phyloP scores from a whole-genome alignment of 2,113 vertebrate species.

The Hylia prasina region DNA sequence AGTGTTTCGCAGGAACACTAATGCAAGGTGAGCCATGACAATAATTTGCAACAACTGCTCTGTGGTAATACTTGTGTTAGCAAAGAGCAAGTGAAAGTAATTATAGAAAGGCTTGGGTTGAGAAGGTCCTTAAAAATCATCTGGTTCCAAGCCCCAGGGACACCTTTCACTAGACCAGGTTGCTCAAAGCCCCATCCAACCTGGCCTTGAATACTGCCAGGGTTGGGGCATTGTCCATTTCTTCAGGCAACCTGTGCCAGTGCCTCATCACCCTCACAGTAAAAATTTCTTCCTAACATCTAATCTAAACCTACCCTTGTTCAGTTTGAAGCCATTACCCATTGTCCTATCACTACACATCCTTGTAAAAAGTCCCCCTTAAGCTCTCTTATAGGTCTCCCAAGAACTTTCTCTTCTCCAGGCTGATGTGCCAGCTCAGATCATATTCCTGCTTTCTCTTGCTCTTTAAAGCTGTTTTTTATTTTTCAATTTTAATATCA shows the following conservation, averaged over 20 bases:
- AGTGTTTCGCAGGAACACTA: background rate
- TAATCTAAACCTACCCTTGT: background rate
- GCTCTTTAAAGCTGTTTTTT: background rate
- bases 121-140: background rate
- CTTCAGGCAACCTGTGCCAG: background rate
- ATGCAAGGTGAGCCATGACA: background rate
- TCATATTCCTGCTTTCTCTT: background rate
- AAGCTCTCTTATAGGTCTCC: background rate
- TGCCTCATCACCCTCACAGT: background rate
- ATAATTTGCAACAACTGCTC: background rate
- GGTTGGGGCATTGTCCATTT: background rate
- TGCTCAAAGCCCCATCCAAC: background rate
- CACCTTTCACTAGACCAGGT: background rate
- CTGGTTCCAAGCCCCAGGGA: background rate
- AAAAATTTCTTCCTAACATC: background rate
- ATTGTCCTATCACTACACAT: background rate
- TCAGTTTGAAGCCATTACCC: background rate
- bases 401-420: background rate
- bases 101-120: background rate
- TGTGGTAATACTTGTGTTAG: background rate
- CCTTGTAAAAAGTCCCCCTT: background rate
- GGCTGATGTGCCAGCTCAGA: background rate
- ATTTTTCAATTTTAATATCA: background rate
- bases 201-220: background rate
- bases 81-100: background rate